Base-by-base conservation (phyloP, 2,888 invertebrate species). In the Euzetes globulus region DNA sequence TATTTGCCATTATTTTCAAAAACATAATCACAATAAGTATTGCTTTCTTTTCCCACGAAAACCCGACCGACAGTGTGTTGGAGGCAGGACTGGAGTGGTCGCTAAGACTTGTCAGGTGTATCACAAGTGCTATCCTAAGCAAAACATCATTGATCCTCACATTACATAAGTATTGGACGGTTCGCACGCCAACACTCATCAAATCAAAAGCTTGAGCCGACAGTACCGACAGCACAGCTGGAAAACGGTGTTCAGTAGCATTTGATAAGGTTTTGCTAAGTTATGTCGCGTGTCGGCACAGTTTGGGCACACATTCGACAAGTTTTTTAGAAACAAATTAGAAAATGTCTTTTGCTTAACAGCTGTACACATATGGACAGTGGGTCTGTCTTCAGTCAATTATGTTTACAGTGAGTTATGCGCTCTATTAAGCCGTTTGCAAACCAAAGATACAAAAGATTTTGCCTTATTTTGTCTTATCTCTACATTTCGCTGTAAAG, bases 41-140 rank as follows among this genome's bases (percentile, higher is more conserved):
- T 68, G 68, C 68, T 68, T 68, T 68, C 68, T 68, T 68, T 68
- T 68, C 68, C 68, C 68, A 68, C 68, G 68, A 68, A 68, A 68
- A 22, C 41, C 45, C 6, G 37, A 68, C 68, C 33, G 45, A 33
- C 17, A 41, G 19, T 19, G 68, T 45, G 19, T 5, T 68, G 45
- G 19, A 68, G 68, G 37, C 22, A 22, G 68, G 19, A 15, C 19
- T 68, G 41, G 45, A 68, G 68, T 68, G 68, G 68, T 15, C 37
- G 45, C 15, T 29, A 68, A 41, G 68, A 68, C 37, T 37, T 37
- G 68, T 68, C 68, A 68, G 68, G 68, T 68, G 68, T 68, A 68
- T 41, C 41, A 68, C 19, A 68, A 68, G 68, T 68, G 68, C 68
- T 68, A 68, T 68, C 45, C 7, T 68, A 68, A 68, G 60, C 68